Conservation (phyloP, 2,888 invertebrate genomes). For the Luperina testacea region DNA sequence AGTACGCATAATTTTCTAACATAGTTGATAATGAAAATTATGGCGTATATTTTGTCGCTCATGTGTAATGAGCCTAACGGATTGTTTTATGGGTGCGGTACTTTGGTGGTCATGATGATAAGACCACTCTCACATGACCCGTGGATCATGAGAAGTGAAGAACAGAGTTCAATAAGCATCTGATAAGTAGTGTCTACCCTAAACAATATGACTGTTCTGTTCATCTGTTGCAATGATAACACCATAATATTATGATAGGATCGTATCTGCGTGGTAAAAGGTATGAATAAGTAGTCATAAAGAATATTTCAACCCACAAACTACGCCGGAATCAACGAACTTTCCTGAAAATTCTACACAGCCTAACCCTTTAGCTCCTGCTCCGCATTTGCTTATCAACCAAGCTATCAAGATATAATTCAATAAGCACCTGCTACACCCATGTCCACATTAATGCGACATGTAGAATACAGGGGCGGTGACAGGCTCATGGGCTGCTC, state of each 20-base stretch:
- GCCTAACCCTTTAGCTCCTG: slow-evolving; percentile 8
- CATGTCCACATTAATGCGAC: slow-evolving; percentile 79
- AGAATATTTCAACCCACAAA: neutral
- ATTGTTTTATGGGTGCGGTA: slow-evolving; percentile 48
- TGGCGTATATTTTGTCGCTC: slow-evolving; percentile 31
- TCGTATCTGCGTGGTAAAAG: neutral
- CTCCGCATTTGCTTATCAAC: slow-evolving; percentile 51
- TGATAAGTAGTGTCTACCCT: neutral
- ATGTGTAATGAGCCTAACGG: slow-evolving; percentile 42
- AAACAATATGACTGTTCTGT: neutral
- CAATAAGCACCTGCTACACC: slow-evolving; percentile 75
- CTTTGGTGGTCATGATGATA: slow-evolving; percentile 13
- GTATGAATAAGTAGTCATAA: neutral
- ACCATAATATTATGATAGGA: neutral
- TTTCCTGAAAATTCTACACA: neutral
- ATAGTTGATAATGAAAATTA: slow-evolving; percentile 59
- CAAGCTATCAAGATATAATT: slow-evolving; percentile 64
- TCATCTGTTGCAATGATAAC: neutral
- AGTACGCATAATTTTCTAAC: slow-evolving; percentile 57
- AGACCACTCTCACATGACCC: slow-evolving; percentile 4
- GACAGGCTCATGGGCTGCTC: slow-evolving; percentile 87
- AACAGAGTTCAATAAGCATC: neutral
- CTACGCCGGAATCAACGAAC: neutral
- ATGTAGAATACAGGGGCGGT: slow-evolving; percentile 85
- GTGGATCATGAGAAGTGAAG: neutral